Evolutionary conservation across 2,113 vertebrate species (phyloP), one percentile per base, ranked within the genome.

Genomic region (Xiphophorus maculatus): DNA sequence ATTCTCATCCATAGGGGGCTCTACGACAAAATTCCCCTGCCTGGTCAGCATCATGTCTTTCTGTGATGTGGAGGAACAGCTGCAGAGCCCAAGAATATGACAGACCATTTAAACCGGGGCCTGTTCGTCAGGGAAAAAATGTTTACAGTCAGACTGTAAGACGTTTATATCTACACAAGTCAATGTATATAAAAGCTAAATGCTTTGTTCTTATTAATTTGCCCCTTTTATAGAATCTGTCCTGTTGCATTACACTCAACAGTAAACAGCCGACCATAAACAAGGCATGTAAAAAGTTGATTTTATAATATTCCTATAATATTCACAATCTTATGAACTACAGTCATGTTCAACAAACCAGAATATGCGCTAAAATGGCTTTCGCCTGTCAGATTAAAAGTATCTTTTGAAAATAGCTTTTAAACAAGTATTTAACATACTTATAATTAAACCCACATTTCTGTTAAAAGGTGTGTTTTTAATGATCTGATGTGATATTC

Each of bases 11-110:
- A 0, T 69, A 93, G 94, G 81, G 79, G 90, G 89, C 84, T 1
- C 80, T 80, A 17, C 27, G 0, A 28, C 58, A 91, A 89, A 94
- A 94, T 93, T 91, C 82, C 91, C 88, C 92, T 94, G 93, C 93
- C 86, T 89, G 79, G 81, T 95, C 93, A 95, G 93, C 92, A 93
- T 84, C 88, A 88, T 93, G 93, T 92, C 91, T 82, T 30, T 37
- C 61, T 84, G 86, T 95, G 94, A 95, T 88, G 82, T 72, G 42
- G 35, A 0, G 19, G 35, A 89, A 94, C 94, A 95, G 94, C 94
- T 95, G 94, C 91, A 89, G 66, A 35, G 58, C 78, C 88, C 87
- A 83, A 91, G 89, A 94, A 93, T 92, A 94, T 71, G 77, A 89
- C 88, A 66, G 86, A 87, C 73, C 77, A 76, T 90, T 90, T 89